phyloP scores from a whole-genome alignment of 2,113 vertebrate species.

The Prochilodus magdalenae region DNA sequence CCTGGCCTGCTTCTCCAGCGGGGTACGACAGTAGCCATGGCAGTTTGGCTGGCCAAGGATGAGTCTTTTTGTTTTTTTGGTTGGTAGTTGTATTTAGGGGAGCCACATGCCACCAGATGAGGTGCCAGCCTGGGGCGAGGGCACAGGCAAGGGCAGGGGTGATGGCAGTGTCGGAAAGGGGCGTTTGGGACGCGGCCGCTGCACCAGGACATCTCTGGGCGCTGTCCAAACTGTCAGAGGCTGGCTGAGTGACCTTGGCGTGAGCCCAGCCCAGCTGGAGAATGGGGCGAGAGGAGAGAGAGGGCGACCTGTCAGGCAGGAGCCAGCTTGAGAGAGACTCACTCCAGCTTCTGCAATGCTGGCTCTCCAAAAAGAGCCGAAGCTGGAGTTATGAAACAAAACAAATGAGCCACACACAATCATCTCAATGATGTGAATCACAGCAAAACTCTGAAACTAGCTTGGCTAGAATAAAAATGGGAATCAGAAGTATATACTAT shows the following conservation, averaged over 20 bases:
- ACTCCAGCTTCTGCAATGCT: constrained; percentile 6
- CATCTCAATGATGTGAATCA: too few relatives aligned
- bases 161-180: constrained; percentile 46
- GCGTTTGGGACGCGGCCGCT: constrained; percentile 37
- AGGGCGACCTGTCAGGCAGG: constrained; percentile 45
- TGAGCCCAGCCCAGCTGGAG: constrained; percentile 68
- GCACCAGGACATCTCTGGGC: constrained; percentile 62
- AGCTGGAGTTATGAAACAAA: neutral
- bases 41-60: constrained; percentile 37
- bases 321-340: constrained; percentile 47
- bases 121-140: constrained; percentile 53
- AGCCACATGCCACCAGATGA: constrained; percentile 63
- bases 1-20: constrained; percentile 8
- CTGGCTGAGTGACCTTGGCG: constrained; percentile 71
- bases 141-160: constrained; percentile 61
- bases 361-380: neutral
- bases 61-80: neutral
- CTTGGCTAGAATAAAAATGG: too few relatives aligned
- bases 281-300: constrained; percentile 40
- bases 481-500: too few relatives aligned
- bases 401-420: neutral
- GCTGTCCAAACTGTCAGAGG: constrained; percentile 68
- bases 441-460: too few relatives aligned
- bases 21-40: constrained; percentile 23
- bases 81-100: constrained; percentile 49